A percentile compares a stretch with the other conserved stretches of the same genome.
Evolutionary conservation across 2,113 vertebrate genomes (phyloP).

Genomic region (Tiliqua scincoides): DNA sequence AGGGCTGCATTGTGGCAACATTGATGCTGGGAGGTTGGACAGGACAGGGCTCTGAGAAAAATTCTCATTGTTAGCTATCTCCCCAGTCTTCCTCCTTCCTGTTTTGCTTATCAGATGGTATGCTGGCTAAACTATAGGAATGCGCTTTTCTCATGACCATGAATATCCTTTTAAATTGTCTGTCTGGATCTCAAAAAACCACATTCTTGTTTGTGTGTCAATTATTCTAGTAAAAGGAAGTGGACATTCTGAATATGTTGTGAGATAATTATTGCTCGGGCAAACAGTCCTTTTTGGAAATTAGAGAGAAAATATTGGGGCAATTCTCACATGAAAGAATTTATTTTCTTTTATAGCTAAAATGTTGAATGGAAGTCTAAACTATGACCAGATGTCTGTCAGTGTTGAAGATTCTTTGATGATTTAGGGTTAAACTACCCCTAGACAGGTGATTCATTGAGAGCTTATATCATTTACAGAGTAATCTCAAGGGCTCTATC

Average conservation of each 20-base stretch:
- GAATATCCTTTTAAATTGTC: neutral
- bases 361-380: too few species aligned
- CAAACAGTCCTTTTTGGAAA: neutral
- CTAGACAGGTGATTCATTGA: neutral
- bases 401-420: neutral
- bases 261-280: neutral
- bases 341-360: neutral
- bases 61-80: neutral
- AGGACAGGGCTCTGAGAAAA: too few species aligned
- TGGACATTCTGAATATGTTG: neutral
- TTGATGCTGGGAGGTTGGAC: too few species aligned
- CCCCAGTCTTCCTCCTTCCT: neutral
- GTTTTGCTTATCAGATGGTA: neutral
- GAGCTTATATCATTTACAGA: too few species aligned
- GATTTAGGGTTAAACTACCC: neutral
- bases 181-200: slow-evolving; percentile 9
- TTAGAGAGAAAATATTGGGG: slow-evolving; percentile 3
- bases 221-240: neutral
- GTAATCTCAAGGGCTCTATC: too few species aligned
- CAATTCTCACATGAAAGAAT: slow-evolving; percentile 2
- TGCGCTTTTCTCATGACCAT: neutral
- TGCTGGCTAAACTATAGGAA: neutral
- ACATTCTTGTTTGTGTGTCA: neutral
- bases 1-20: too few species aligned
- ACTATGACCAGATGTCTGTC: neutral